A percentile compares a stretch with the other conserved stretches of the same genome.
Evolutionary conservation across 2,888 invertebrate species (phyloP).

Genomic region (Acholoe squamosa): DNA sequence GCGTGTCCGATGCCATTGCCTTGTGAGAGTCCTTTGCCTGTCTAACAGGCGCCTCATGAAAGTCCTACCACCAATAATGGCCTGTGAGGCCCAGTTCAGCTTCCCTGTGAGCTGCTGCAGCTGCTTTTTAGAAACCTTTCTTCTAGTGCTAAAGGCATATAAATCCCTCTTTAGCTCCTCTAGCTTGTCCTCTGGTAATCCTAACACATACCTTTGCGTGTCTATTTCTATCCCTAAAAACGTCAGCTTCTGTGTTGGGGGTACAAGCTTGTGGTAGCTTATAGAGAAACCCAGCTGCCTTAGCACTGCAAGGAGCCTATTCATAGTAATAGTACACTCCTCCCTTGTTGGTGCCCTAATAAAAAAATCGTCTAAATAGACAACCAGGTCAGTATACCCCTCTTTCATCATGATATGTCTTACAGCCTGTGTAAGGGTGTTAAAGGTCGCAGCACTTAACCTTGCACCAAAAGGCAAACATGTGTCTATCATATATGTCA

Average conservation of each 20-base stretch:
- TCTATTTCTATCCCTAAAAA: slow-evolving; percentile 49
- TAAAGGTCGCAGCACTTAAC: slow-evolving; percentile 48
- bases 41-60: too few species aligned
- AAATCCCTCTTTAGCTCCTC: too few species aligned
- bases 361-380: slow-evolving; percentile 54
- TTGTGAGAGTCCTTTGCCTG: too few species aligned
- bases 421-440: slow-evolving; percentile 55
- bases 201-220: neutral
- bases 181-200: too few species aligned
- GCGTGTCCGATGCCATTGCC: neutral
- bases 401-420: neutral
- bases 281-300: slow-evolving; percentile 53
- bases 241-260: slow-evolving; percentile 14
- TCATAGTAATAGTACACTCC: neutral
- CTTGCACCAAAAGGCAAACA: slow-evolving; percentile 48
- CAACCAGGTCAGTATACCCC: neutral
- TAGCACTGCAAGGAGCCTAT: neutral
- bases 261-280: slow-evolving; percentile 45
- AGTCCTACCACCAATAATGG: too few species aligned
- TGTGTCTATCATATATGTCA: slow-evolving; percentile 8
- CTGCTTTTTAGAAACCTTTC: too few species aligned
- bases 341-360: neutral
- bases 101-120: too few species aligned
- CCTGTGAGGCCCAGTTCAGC: too few species aligned
- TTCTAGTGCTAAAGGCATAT: too few species aligned